Evolutionary conservation across 2,888 invertebrate species (phyloP), one percentile per base, ranked within the genome.

Genomic region (Sinelater perroti): DNA sequence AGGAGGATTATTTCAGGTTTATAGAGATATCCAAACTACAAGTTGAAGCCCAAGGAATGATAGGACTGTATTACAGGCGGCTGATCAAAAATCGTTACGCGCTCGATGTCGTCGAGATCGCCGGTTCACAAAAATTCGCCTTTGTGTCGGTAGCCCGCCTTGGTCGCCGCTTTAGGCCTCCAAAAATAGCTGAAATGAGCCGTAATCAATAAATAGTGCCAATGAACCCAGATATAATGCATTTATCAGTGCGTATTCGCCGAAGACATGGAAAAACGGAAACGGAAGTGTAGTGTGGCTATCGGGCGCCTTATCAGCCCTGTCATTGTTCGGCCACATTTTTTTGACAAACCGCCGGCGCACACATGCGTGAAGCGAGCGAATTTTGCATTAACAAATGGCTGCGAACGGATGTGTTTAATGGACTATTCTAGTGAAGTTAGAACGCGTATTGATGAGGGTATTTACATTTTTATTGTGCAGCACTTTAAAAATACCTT

Each of bases 341-440:
- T 71, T 72, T 70, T 70, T 69, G 70, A 70, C 69, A 71, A 70
- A 70, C 13, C 56, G 47, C 64, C 68, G 67, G 71, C 60, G 72
- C 74, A 74, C 74, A 74, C 74, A 75, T 73, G 73, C 74, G 72
- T 75, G 73, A 73, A 75, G 72, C 72, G 71, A 75, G 72, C 71
- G 72, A 74, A 70, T 74, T 74, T 72, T 70, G 72, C 73, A 74
- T 74, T 74, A 73, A 75, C 74, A 72, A 75, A 74, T 73, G 73
- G 70, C 66, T 72, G 71, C 68, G 70, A 71, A 70, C 71, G 73
- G 73, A 75, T 75, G 74, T 72, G 67, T 71, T 72, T 74, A 74
- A 75, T 75, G 75, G 74, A 70, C 68, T 70, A 70, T 70, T 69
- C 69, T 70, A 66, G 67, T 70, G 69, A 63, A 60, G 57, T 66